Percentiles rank a stretch among this genome's conserved stretches.
These are phyloP conservation scores for Odontocerum albicorne DNA, from an alignment of 2,888 invertebrate species.

Conservation along the genomic window DNA sequence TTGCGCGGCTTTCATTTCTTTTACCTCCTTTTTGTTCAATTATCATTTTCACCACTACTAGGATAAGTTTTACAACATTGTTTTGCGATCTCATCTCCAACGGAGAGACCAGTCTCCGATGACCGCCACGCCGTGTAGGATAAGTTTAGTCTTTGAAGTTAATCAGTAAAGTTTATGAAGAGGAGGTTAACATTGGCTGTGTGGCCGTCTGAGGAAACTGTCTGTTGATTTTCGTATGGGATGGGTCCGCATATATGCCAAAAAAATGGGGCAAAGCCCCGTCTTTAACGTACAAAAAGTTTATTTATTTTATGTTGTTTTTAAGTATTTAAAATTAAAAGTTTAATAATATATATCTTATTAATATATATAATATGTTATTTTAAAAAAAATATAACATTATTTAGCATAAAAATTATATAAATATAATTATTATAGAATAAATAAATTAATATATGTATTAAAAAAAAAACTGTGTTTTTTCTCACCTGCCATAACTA, in stretches of 20 bases:
- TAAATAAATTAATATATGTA: slow-evolving; percentile 30
- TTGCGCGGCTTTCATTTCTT: slow-evolving; percentile 21
- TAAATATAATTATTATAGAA: slow-evolving; percentile 29
- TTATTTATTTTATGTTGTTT: slow-evolving; percentile 34
- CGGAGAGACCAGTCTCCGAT: not conserved
- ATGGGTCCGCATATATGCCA: slow-evolving; percentile 20
- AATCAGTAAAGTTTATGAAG: too few relatives aligned
- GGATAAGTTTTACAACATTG: slow-evolving; percentile 10
- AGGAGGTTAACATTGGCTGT: too few relatives aligned
- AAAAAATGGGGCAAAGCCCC: slow-evolving; percentile 28
- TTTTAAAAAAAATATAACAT: slow-evolving; percentile 26
- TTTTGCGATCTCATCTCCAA: not conserved
- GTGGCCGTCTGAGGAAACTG: not conserved
- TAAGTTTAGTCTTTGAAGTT: not conserved
- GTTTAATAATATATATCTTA: slow-evolving; percentile 3
- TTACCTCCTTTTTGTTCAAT: slow-evolving; percentile 13
- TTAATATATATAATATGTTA: slow-evolving; percentile 23
- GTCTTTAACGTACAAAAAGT: slow-evolving; percentile 31
- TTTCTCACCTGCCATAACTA: too few relatives aligned
- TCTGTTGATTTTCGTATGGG: not conserved
- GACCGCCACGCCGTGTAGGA: not conserved
- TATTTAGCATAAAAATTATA: slow-evolving; percentile 33
- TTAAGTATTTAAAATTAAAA: slow-evolving; percentile 24
- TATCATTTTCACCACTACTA: slow-evolving; percentile 15
- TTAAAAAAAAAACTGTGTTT: too few relatives aligned